Conservation (phyloP, 2,113 vertebrate genomes). For the Atrichornis clamosus region DNA sequence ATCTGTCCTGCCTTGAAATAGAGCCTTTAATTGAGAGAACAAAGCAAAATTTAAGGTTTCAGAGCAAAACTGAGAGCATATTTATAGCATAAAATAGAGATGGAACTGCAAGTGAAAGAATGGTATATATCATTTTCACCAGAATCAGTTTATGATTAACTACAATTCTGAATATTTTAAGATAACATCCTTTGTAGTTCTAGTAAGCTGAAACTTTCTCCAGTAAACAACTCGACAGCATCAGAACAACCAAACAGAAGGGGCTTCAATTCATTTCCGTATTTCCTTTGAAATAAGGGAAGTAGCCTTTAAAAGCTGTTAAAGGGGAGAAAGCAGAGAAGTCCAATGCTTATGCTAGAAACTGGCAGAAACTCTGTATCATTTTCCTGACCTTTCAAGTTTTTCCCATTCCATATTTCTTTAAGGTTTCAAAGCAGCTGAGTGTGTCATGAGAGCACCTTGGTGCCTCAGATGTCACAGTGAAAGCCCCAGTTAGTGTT, state of each 20-base stretch:
- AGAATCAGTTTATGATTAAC: background rate
- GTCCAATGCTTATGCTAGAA: background rate
- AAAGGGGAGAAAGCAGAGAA: background rate
- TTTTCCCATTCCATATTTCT: background rate
- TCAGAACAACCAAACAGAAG: background rate
- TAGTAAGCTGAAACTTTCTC: background rate
- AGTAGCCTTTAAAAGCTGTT: background rate
- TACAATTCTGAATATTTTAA: background rate
- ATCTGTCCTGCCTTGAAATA: constrained; percentile 26
- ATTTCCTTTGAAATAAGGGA: background rate
- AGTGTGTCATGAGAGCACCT: background rate
- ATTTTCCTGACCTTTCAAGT: background rate
- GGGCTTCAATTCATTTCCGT: background rate
- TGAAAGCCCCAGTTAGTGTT: background rate
- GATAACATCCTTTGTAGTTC: background rate
- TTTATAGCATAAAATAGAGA: background rate
- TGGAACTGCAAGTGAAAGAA: background rate
- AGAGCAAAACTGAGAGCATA: background rate
- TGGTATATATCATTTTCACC: background rate
- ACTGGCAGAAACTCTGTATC: background rate
- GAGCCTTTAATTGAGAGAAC: constrained; percentile 5
- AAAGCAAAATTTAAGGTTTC: background rate
- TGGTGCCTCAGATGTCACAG: background rate
- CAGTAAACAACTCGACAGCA: background rate
- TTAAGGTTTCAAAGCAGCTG: background rate